Base-by-base conservation (phyloP, 2,888 invertebrate species). In the Chironomus tentans region DNA sequence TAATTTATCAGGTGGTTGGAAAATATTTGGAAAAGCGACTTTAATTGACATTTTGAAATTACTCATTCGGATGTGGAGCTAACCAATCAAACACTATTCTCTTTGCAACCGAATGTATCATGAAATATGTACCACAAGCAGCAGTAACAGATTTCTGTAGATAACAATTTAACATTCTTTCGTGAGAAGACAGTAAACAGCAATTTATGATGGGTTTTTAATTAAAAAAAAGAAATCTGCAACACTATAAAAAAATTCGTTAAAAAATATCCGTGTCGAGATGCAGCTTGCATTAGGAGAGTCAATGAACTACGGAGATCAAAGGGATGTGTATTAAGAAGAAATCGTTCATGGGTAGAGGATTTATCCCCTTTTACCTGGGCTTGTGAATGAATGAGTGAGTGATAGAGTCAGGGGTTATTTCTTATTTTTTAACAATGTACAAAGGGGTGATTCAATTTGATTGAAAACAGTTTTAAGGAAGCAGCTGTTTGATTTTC, bases 331-430 rank as follows among this genome's bases (percentile, higher is more conserved):
- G 56, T 24, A 70, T 24, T 10, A 46, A 46, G 38, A 70, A 70
- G 46, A 70, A n/a, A 70, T 48, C 46, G 6, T 68, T 70, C 15
- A 38, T 70, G 24, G 22, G 70, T 50, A 56, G 7, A 46, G 70
- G 70, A 70, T 38, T 38, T 38, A 38, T 38, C 38, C 38, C 38
- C 38, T 50, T 71, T 71, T 72, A 72, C 72, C 72, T 72, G 72
- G 72, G 72, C 62, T 72, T 72, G 72, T 38, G 2, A 38, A 38
- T 38, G 38, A 38, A 38, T 38, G 38, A 38, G 10, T 38, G 38
- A 72, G 72, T 38, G 72, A 28, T 10, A 38, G 38, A 38, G 38
- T 72, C 61, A 72, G 62, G 62, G 62, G 72, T 72, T 48, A 50
- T n/a, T 22, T 21, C 10, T 7, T 50, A 62, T 18, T 61, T 15